Base-by-base conservation (phyloP, 2,888 invertebrate species). In the Hemicrepidius hirtus region DNA sequence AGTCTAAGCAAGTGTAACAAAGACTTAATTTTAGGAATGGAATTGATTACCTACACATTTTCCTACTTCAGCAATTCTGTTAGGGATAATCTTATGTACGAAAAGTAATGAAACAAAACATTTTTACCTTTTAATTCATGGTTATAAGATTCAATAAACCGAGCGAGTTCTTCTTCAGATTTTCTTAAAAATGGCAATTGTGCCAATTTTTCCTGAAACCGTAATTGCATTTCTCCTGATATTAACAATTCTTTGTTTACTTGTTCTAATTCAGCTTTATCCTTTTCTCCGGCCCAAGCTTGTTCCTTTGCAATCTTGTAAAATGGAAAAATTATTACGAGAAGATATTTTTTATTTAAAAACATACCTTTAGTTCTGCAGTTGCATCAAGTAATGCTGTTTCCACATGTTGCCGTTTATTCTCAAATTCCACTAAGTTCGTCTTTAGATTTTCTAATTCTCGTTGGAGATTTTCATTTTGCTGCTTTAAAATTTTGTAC, bases 151-250 rank as follows among this genome's bases (percentile, higher is more conserved):
- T 88, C 88, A 66, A 88, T 87, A 68, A 87, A 80, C 46, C 79
- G 78, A 32, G 83, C 82, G 13, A 88, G 77, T 80, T 90, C 90
- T 60, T 87, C 85, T 64, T 89, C 88, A 41, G 85, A 83, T 63
- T 87, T 86, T 13, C 85, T 84, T 74, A 86, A 82, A 28, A 86
- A 85, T 20, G 87, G 84, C 20, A 89, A 79, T 77, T 88, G 88
- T 6, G 86, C 84, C 49, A 91, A 82, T 71, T 87, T 86, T 80
- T 91, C 90, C 24, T 88, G 86, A 78, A 89, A 89, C 75, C 88
- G 88, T 46, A 88, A 82, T 76, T 90, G 89, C 20, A 89, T 85
- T 81, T 91, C 91, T 0, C 91, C 90, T 81, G 89, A 88, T 16
- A 90, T 83, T 41, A 91, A 82, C 57, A 91, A 84, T 79, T 91